Evolutionary conservation across 2,888 invertebrate genomes (phyloP).

Genomic region (Oligia fasciuncula): DNA sequence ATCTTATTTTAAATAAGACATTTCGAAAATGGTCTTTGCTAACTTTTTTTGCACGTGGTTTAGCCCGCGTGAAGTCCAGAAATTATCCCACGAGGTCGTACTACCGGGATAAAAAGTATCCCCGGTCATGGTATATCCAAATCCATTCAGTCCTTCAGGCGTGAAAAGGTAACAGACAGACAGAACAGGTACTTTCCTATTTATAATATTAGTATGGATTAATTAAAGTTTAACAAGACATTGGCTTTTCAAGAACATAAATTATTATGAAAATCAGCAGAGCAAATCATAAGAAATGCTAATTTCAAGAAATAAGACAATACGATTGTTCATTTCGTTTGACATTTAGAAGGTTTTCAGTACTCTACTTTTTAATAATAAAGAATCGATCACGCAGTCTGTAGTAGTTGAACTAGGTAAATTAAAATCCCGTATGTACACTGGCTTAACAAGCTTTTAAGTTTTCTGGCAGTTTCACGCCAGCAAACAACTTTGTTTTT

Average conservation of each 20-base stretch:
- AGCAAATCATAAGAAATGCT: background rate
- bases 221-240: background rate
- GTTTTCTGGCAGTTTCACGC: slow-evolving; percentile 77
- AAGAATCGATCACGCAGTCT: background rate
- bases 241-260: background rate
- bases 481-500: slow-evolving; percentile 78
- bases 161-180: background rate
- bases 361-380: background rate
- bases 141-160: background rate
- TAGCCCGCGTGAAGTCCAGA: background rate
- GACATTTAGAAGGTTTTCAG: too few relatives aligned
- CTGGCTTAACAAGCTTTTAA: slow-evolving; percentile 74
- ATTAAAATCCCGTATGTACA: slow-evolving; percentile 65
- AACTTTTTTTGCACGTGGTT: background rate
- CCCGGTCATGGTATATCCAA: background rate
- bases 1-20: too few relatives aligned
- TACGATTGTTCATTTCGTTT: background rate
- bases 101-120: too few relatives aligned
- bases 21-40: too few relatives aligned
- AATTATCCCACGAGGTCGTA: background rate
- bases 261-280: background rate
- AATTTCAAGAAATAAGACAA: background rate
- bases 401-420: slow-evolving; percentile 3
- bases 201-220: background rate
- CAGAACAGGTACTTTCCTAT: background rate